Percentiles rank a stretch among this genome's conserved stretches.
Conservation (phyloP, 2,797 vertebrate genomes). For the Bovichtus diacanthus region DNA sequence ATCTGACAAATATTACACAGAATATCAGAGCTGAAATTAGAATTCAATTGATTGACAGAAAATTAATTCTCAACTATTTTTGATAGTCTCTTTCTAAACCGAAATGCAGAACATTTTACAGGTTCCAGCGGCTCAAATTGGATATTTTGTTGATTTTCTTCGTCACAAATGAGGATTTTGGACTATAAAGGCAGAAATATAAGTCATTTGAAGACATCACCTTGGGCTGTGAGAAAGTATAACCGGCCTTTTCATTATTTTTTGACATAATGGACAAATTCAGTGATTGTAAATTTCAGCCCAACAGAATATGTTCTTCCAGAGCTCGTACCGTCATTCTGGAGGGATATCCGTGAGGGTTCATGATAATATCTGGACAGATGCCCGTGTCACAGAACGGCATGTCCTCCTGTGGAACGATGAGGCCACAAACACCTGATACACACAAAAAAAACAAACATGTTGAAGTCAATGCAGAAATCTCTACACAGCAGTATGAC, state of each 20-base stretch:
- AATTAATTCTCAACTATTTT: neutral
- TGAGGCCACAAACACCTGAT: conserved; percentile 97
- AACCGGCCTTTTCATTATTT: neutral
- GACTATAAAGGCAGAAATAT: neutral
- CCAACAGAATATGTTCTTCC: neutral
- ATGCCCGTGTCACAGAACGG: conserved; percentile 97
- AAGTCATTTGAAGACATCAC: neutral
- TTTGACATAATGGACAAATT: neutral
- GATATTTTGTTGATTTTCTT: neutral
- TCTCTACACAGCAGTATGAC: neutral
- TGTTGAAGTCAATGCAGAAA: neutral
- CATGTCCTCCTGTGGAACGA: conserved; percentile 99
- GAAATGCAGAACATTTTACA: neutral
- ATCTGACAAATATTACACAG: neutral
- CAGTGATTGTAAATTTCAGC: neutral
- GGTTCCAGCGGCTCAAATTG: neutral
- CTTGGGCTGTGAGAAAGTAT: neutral
- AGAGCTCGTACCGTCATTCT: conserved; percentile 93
- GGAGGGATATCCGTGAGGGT: conserved; percentile 98
- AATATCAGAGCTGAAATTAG: neutral
- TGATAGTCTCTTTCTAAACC: neutral
- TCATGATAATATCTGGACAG: conserved; percentile 99
- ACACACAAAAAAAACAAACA: conserved; percentile 12
- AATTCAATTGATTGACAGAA: neutral
- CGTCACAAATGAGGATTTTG: neutral